Percentiles rank a stretch among this genome's conserved stretches.
These are phyloP conservation scores for Ectropis crepuscularia DNA, from an alignment of 2,888 invertebrate species.

Conservation along the genomic window DNA sequence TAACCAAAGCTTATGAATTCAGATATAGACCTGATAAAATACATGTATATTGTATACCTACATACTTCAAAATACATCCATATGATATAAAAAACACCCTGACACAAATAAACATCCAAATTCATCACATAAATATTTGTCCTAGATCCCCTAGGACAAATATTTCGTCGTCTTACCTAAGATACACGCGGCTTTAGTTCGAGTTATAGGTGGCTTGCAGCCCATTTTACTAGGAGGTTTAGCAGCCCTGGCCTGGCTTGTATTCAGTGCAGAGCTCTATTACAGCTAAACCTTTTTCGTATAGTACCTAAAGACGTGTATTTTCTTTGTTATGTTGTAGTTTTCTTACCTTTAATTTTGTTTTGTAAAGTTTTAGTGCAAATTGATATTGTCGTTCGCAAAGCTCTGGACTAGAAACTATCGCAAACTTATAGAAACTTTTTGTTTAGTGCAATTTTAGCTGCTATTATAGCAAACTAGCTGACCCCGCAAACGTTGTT, in stretches of 20 bases:
- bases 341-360: slow-evolving; percentile 43
- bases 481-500: too few relatives aligned
- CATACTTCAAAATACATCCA: too few relatives aligned
- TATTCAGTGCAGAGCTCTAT: slow-evolving; percentile 52
- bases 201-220: background rate
- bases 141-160: too few relatives aligned
- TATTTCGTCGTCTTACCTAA: too few relatives aligned
- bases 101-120: too few relatives aligned
- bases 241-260: slow-evolving; percentile 33
- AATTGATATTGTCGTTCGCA: slow-evolving; percentile 12
- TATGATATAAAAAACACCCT: too few relatives aligned
- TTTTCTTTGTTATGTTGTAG: slow-evolving; percentile 48
- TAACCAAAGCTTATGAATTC: too few relatives aligned
- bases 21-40: too few relatives aligned
- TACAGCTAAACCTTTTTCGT: slow-evolving; percentile 49
- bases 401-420: slow-evolving; percentile 5
- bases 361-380: slow-evolving; percentile 19
- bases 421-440: background rate
- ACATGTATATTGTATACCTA: too few relatives aligned
- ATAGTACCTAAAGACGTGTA: slow-evolving; percentile 43
- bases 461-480: background rate
- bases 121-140: too few relatives aligned
- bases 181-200: background rate
- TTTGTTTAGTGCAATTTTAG: background rate
- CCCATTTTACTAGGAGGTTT: slow-evolving; percentile 1